A percentile compares a stretch with the other conserved stretches of the same genome.
Evolutionary conservation across 2,888 invertebrate species (phyloP).

Genomic region (Ischnus inquisitorius): DNA sequence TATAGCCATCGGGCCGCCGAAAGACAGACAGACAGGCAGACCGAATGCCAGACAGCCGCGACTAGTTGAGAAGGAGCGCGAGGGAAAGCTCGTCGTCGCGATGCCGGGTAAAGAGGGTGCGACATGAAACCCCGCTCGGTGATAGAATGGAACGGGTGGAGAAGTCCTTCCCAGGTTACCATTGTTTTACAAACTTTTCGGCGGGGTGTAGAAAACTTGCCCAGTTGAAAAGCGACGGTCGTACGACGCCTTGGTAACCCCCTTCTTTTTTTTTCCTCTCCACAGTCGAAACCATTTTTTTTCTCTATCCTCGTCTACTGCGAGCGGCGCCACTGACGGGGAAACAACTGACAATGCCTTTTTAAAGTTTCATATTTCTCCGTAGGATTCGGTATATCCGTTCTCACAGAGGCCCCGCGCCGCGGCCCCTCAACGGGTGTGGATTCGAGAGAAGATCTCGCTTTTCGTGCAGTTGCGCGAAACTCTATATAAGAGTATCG

Average conservation of each 20-base stretch:
- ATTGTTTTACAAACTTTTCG: constrained; percentile 77
- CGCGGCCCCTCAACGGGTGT: neutral
- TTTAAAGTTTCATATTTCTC: constrained; percentile 73
- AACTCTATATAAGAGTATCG: neutral
- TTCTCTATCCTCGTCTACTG: neutral
- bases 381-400: constrained; percentile 24
- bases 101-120: constrained; percentile 42
- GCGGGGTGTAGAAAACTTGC: constrained; percentile 72
- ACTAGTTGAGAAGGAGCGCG: constrained; percentile 31
- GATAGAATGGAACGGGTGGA: constrained; percentile 19
- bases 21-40: constrained; percentile 64
- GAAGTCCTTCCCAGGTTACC: constrained; percentile 40
- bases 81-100: constrained; percentile 44
- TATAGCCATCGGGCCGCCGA: constrained; percentile 32
- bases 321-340: constrained; percentile 6
- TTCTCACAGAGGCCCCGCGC: constrained; percentile 1
- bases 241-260: constrained; percentile 29
- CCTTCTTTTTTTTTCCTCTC: neutral
- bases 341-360: constrained; percentile 68
- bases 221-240: constrained; percentile 26
- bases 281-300: constrained; percentile 18
- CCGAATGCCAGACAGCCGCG: constrained; percentile 69
- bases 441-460: neutral
- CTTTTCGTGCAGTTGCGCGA: constrained; percentile 7
- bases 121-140: constrained; percentile 34